These are phyloP conservation scores for Austrolebias charrua DNA, from an alignment of 2,797 vertebrate genomes.

Conservation along the genomic window DNA sequence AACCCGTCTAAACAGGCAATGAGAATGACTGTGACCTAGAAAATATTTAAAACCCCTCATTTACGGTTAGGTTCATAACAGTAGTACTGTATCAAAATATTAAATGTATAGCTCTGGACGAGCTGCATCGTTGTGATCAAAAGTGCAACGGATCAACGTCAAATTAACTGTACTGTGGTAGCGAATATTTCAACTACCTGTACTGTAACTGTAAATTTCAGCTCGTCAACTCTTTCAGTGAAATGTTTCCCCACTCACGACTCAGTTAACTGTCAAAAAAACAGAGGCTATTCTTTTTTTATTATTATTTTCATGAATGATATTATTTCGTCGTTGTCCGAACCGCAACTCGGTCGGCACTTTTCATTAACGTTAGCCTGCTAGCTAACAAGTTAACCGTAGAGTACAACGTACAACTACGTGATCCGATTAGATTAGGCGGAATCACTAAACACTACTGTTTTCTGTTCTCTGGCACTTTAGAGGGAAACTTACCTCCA, in stretches of 20 bases:
- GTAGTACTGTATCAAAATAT: too few species aligned
- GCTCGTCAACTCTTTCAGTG: not conserved
- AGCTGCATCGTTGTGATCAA: not conserved
- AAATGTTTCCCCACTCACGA: not conserved
- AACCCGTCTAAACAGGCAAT: not conserved
- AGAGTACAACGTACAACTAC: slow-evolving; percentile 41
- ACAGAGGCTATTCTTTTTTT: not conserved
- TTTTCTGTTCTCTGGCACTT: slow-evolving; percentile 30
- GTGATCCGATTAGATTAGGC: slow-evolving; percentile 66
- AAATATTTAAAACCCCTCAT: not conserved
- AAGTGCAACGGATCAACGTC: not conserved
- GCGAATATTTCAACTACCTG: not conserved
- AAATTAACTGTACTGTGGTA: not conserved
- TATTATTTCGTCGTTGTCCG: not conserved
- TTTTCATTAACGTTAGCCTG: slow-evolving; percentile 41
- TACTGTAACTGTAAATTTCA: too few species aligned
- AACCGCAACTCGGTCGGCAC: not conserved
- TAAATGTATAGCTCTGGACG: not conserved
- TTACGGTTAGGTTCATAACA: too few species aligned
- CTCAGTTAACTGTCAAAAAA: slow-evolving; percentile 12
- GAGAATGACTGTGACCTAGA: not conserved
- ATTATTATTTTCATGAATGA: not conserved
- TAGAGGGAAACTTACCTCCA: slow-evolving; percentile 66
- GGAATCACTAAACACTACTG: slow-evolving; percentile 40
- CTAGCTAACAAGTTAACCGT: slow-evolving; percentile 37